A percentile compares a stretch with the other conserved stretches of the same genome.
Evolutionary conservation across 2,797 vertebrate genomes (phyloP).

Genomic region (Bradypodion ventrale): DNA sequence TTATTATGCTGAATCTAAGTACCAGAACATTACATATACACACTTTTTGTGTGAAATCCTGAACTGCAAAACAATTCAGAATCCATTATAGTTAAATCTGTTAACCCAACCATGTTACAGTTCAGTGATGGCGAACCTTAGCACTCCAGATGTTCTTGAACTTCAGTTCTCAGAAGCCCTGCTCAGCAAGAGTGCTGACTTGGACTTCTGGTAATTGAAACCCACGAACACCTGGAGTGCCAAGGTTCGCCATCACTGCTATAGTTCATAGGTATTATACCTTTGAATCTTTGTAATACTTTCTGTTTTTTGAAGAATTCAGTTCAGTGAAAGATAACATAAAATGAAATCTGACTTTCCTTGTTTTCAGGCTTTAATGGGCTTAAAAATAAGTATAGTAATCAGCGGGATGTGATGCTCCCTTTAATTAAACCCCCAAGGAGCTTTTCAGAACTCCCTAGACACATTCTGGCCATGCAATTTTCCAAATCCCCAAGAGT

Average conservation of each 20-base stretch:
- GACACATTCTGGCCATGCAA: not conserved
- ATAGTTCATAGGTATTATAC: not conserved
- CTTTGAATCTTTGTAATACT: not conserved
- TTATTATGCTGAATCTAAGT: not conserved
- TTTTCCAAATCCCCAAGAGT: not conserved
- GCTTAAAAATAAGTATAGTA: not conserved
- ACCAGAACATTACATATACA: too few species aligned
- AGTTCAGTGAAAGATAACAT: not conserved
- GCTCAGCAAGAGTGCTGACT: too few species aligned
- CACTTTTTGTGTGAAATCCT: not conserved
- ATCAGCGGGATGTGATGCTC: not conserved
- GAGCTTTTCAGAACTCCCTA: not conserved
- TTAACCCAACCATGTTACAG: not conserved
- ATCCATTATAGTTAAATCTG: not conserved
- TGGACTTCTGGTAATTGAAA: too few species aligned
- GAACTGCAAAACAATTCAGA: not conserved
- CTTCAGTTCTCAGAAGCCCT: too few species aligned
- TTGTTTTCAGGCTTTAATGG: not conserved
- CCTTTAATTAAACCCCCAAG: not conserved
- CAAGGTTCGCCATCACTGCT: too few species aligned
- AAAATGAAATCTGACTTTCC: not conserved
- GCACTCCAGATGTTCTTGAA: too few species aligned
- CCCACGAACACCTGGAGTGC: too few species aligned
- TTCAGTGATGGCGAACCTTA: too few species aligned
- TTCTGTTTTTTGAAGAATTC: not conserved